A percentile compares a stretch with the other conserved stretches of the same genome.
Evolutionary conservation across 92 coral and sea anemone genomes (phyloP).

Genomic region (Epizoanthus stellaris): DNA sequence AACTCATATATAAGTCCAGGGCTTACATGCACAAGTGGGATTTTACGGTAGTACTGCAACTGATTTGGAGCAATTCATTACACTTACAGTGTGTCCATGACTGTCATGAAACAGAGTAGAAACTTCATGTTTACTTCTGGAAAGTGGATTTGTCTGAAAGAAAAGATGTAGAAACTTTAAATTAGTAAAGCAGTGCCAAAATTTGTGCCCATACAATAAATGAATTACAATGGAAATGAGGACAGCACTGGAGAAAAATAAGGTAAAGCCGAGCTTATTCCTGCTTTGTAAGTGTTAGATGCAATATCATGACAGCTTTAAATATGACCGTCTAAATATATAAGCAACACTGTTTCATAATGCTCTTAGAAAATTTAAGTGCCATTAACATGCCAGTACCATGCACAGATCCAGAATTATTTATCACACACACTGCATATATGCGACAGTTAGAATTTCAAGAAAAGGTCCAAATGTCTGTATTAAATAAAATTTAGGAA

Average conservation of each 20-base stretch:
- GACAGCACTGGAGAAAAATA: not conserved
- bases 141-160: slow-evolving; percentile 68
- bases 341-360: too few relatives aligned
- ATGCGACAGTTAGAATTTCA: too few relatives aligned
- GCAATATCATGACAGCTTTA: not conserved
- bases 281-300: not conserved
- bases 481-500: too few relatives aligned
- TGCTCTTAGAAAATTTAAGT: too few relatives aligned
- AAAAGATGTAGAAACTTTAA: not conserved
- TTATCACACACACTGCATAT: too few relatives aligned
- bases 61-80: not conserved
- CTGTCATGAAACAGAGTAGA: slow-evolving; percentile 92
- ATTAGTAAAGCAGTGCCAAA: too few relatives aligned
- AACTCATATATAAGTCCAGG: not conserved
- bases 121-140: slow-evolving; percentile 82
- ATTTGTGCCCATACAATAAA: too few relatives aligned
- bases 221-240: not conserved
- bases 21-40: not conserved
- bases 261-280: not conserved
- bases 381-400: too few relatives aligned
- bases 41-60: too few relatives aligned
- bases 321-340: too few relatives aligned
- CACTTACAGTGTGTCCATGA: slow-evolving; percentile 94
- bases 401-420: too few relatives aligned
- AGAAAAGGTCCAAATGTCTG: too few relatives aligned